Conservation (phyloP, 2,888 invertebrate species). For the Nasonovia ribisnigri region DNA sequence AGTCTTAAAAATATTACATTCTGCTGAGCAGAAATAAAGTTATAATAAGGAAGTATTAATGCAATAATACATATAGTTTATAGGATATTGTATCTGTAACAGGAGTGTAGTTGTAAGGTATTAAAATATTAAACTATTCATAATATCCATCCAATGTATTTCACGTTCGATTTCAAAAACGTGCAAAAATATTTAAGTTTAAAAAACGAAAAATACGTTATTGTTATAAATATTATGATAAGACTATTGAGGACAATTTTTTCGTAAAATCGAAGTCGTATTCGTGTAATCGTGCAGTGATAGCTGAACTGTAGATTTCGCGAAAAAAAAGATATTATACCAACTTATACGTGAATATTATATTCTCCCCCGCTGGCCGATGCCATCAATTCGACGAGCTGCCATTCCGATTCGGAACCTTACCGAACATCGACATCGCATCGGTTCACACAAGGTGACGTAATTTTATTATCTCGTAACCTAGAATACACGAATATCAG, state of each 20-base stretch:
- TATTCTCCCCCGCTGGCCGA: background rate
- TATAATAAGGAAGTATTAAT: background rate
- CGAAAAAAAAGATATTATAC: background rate
- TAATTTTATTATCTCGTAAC: constrained; percentile 16
- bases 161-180: background rate
- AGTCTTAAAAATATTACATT: background rate
- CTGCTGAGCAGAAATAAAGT: background rate
- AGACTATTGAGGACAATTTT: background rate
- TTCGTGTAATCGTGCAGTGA: no score
- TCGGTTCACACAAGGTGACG: constrained; percentile 47
- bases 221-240: background rate
- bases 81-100: background rate
- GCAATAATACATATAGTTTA: no score
- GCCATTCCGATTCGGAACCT: background rate
- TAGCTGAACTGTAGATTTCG: background rate
- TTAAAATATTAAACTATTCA: background rate
- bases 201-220: background rate
- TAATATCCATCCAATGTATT: background rate
- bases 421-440: constrained; percentile 1
- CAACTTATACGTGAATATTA: background rate
- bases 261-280: background rate
- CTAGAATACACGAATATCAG: constrained; percentile 45
- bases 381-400: background rate
- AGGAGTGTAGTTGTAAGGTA: background rate
- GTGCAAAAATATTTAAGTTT: background rate